A percentile compares a stretch with the other conserved stretches of the same genome.
These are phyloP conservation scores for Lasioglossum marginatum DNA, from an alignment of 2,888 invertebrate species.

Conservation along the genomic window DNA sequence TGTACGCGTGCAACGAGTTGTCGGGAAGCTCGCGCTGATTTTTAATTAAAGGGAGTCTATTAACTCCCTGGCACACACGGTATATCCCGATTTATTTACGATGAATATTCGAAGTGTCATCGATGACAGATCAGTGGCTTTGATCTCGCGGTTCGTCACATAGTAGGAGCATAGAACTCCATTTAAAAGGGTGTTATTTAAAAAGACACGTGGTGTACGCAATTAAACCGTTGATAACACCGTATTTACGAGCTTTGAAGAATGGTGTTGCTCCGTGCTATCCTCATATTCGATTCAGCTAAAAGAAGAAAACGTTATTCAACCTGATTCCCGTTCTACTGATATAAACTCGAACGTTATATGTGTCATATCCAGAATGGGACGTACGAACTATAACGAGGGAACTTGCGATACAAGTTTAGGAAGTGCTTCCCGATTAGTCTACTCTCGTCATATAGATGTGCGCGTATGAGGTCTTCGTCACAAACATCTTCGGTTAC, in stretches of 20 bases:
- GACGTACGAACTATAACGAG: background rate
- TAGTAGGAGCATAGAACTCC: background rate
- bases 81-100: background rate
- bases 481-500: background rate
- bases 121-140: background rate
- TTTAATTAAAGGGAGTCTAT: background rate
- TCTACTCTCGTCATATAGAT: background rate
- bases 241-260: background rate
- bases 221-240: background rate
- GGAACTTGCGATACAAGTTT: conserved; percentile 21
- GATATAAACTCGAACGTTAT: background rate
- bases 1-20: background rate
- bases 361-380: background rate
- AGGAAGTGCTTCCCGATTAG: conserved; percentile 26
- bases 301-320: background rate
- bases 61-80: background rate
- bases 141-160: background rate
- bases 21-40: background rate
- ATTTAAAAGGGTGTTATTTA: background rate
- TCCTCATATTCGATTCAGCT: background rate
- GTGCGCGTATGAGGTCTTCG: background rate
- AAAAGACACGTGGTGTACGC: background rate
- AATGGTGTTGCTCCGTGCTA: background rate
- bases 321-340: background rate
- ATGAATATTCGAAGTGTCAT: background rate